A percentile compares a stretch with the other conserved stretches of the same genome.
phyloP scores from a whole-genome alignment of 2,113 vertebrate genomes.

The Psittacula cyanocephala region DNA sequence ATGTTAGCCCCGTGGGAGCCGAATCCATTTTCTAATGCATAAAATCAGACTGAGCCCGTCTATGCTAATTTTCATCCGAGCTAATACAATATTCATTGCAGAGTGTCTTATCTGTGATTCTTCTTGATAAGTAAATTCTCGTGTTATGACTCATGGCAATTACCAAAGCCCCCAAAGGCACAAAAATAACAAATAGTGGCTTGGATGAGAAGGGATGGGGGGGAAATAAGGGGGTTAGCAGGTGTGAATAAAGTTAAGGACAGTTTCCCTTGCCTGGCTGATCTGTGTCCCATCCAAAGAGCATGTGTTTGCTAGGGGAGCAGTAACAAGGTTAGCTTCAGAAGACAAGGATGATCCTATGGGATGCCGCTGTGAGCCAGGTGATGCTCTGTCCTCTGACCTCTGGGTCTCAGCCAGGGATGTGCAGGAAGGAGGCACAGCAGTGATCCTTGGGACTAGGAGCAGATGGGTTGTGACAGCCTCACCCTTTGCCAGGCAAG shows the following conservation, averaged over 20 bases:
- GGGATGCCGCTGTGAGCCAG: background rate
- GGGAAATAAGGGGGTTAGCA: background rate
- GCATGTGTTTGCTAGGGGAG: background rate
- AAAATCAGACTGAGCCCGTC: conserved; percentile 6
- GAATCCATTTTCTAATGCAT: conserved; percentile 41
- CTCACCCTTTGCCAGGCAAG: background rate
- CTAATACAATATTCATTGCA: conserved; percentile 59
- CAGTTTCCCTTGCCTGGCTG: background rate
- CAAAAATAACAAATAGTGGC: conserved; percentile 3
- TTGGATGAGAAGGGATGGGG: background rate
- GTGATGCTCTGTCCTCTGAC: background rate
- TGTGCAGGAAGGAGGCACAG: background rate
- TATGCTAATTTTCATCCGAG: conserved; percentile 37
- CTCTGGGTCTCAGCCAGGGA: background rate
- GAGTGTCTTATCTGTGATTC: conserved; percentile 21
- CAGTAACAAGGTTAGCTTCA: background rate
- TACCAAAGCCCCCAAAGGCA: conserved; percentile 27
- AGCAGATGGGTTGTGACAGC: background rate
- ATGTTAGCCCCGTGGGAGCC: background rate
- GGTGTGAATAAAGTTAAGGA: background rate
- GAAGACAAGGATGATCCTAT: background rate
- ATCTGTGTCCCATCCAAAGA: background rate
- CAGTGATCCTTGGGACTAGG: background rate
- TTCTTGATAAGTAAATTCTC: conserved; percentile 51
- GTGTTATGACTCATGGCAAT: conserved; percentile 51